phyloP scores from a whole-genome alignment of 1,140 invertebrate genomes.

The Plectus sambesii region DNA sequence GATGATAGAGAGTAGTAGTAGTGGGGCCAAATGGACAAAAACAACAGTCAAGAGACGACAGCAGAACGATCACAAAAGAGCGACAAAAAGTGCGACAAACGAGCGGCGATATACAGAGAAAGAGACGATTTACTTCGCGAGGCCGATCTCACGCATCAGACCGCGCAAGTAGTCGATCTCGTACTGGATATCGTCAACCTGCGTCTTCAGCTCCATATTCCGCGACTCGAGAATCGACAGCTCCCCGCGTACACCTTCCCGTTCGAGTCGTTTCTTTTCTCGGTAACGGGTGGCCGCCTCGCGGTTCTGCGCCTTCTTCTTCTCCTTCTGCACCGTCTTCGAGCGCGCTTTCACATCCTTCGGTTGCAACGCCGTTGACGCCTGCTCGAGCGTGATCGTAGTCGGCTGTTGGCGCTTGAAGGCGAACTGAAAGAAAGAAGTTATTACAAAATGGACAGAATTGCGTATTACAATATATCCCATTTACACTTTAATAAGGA shows the following conservation, averaged over 20 bases:
- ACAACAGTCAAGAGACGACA: no score
- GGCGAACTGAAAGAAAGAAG: slow-evolving; percentile 9
- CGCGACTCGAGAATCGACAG: slow-evolving; percentile 17
- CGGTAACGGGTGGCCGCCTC: slow-evolving; percentile 28
- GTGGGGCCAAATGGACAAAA: no score
- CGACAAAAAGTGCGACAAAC: no score
- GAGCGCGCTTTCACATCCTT: not conserved
- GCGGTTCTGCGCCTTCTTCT: slow-evolving; percentile 28
- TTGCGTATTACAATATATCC: no score
- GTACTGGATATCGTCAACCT: slow-evolving; percentile 15
- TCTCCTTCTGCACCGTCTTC: not conserved
- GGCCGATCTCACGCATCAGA: slow-evolving; percentile 25
- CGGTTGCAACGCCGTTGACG: no score
- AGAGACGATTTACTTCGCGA: no score
- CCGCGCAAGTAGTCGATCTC: slow-evolving; percentile 24
- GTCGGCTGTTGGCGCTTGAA: not conserved
- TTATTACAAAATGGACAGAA: not conserved
- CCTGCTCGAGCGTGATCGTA: no score
- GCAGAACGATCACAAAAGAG: no score
- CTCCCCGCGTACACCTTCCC: slow-evolving; percentile 16
- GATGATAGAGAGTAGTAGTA: no score
- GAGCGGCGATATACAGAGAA: no score
- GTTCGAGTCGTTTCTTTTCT: slow-evolving; percentile 27
- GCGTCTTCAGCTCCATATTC: slow-evolving; percentile 14
- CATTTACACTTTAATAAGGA: no score